A percentile compares a stretch with the other conserved stretches of the same genome.
These are phyloP conservation scores for Xestia c-nigrum DNA, from an alignment of 2,888 invertebrate species.

Conservation along the genomic window DNA sequence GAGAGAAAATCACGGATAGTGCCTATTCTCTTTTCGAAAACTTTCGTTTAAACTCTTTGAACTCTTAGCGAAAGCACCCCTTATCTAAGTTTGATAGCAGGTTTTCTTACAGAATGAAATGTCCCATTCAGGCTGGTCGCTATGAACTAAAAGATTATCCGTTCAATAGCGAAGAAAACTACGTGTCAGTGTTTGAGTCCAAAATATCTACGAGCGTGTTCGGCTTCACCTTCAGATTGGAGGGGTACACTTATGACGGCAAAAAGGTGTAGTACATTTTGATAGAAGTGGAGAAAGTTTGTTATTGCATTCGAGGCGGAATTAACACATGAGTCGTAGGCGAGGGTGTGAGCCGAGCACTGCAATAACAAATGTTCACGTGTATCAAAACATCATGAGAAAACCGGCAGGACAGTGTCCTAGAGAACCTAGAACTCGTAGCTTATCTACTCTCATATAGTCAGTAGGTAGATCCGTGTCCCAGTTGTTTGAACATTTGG, in stretches of 20 bases:
- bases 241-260: constrained; percentile 67
- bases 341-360: no score
- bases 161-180: constrained; percentile 75
- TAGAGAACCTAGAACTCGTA: background rate
- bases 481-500: background rate
- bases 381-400: background rate
- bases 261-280: background rate
- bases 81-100: background rate
- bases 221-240: constrained; percentile 76
- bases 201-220: constrained; percentile 82
- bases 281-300: no score
- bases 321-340: no score
- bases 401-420: background rate
- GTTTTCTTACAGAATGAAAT: constrained; percentile 71
- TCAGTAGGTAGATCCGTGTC: no score
- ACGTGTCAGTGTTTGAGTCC: constrained; percentile 74
- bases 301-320: no score
- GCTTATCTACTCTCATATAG: no score
- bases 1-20: no score
- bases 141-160: constrained; percentile 75
- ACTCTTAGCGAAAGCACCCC: no score
- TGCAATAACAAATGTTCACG: no score
- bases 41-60: no score
- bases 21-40: background rate
- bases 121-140: constrained; percentile 75